A percentile compares a stretch with the other conserved stretches of the same genome.
phyloP scores from a whole-genome alignment of 2,797 vertebrate genomes.

The Myotis planiceps region DNA sequence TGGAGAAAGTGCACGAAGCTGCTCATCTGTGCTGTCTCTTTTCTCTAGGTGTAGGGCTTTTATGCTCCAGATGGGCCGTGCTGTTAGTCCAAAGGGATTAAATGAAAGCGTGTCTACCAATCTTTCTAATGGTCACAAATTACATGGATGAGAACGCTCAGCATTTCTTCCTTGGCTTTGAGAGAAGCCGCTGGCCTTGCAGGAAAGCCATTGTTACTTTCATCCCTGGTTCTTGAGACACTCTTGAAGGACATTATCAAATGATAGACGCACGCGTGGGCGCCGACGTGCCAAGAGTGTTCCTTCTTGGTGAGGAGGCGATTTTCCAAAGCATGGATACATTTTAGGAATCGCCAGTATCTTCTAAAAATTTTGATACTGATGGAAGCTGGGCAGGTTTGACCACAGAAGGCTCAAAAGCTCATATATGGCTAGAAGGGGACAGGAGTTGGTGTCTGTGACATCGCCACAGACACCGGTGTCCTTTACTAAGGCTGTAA shows the following conservation, averaged over 20 bases:
- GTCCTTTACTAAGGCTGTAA: not conserved
- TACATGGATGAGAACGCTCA: not conserved
- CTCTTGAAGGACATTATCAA: not conserved
- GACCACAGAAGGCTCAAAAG: not conserved
- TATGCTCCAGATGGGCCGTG: constrained; percentile 42
- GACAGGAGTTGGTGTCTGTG: not conserved
- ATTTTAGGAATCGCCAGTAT: constrained; percentile 27
- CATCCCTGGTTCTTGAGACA: not conserved
- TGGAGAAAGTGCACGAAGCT: not conserved
- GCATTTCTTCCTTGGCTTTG: constrained; percentile 12
- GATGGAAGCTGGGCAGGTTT: not conserved
- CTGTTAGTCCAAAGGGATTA: constrained; percentile 30
- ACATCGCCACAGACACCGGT: not conserved
- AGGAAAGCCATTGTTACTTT: not conserved
- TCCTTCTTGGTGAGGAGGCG: not conserved
- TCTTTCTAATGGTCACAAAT: constrained; percentile 61
- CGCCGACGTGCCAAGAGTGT: not conserved
- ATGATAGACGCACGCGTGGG: not conserved
- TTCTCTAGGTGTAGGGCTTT: constrained; percentile 42
- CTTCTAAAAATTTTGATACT: constrained; percentile 30
- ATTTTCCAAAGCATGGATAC: not conserved
- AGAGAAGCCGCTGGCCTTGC: not conserved
- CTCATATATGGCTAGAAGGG: not conserved
- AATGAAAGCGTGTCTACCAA: constrained; percentile 1
- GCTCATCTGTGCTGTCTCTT: constrained; percentile 35